Conservation (phyloP, 1,140 invertebrate genomes). For the Mylabris phalerata region DNA sequence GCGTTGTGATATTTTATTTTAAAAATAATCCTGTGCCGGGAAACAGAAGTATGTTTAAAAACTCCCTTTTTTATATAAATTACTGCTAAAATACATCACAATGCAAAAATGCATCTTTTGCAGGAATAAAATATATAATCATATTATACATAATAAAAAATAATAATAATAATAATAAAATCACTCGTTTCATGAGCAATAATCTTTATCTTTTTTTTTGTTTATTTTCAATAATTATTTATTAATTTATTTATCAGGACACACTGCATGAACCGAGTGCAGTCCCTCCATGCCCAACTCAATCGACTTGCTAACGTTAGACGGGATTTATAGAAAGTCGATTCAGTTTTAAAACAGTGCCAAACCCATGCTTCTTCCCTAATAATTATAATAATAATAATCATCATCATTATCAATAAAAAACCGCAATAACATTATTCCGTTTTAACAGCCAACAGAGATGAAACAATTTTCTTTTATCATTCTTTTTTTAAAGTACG, state of each 20-base stretch:
- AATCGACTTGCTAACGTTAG: conserved; percentile 32
- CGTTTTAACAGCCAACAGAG: conserved; percentile 11
- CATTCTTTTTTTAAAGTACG: conserved; percentile 6
- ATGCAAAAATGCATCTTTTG: conserved; percentile 66
- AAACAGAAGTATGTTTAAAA: conserved; percentile 40
- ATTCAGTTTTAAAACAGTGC: conserved; percentile 21
- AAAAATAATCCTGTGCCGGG: conserved; percentile 21
- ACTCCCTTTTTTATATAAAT: conserved; percentile 47
- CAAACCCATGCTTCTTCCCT: conserved; percentile 30
- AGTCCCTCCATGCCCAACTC: conserved; percentile 38
- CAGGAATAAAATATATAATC: conserved; percentile 72
- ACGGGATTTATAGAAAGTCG: conserved; percentile 15
- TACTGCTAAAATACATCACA: conserved; percentile 74
- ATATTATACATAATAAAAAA: conserved; percentile 61
- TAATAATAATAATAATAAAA: conserved; percentile 7
- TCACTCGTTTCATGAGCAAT: conserved; percentile 45
- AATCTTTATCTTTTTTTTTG: conserved; percentile 20
- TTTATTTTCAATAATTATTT: too few relatives aligned
- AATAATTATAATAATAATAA: too few relatives aligned
- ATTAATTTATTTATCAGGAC: conserved; percentile 5
- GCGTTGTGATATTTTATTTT: background rate
- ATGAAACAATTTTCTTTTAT: too few relatives aligned
- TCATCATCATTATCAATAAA: too few relatives aligned
- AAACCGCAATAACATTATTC: conserved; percentile 5
- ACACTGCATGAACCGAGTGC: conserved; percentile 35